Percentiles rank a stretch among this genome's conserved stretches.
Evolutionary conservation across 2,888 invertebrate genomes (phyloP).

Genomic region (Sphaerophoria rueppellii): DNA sequence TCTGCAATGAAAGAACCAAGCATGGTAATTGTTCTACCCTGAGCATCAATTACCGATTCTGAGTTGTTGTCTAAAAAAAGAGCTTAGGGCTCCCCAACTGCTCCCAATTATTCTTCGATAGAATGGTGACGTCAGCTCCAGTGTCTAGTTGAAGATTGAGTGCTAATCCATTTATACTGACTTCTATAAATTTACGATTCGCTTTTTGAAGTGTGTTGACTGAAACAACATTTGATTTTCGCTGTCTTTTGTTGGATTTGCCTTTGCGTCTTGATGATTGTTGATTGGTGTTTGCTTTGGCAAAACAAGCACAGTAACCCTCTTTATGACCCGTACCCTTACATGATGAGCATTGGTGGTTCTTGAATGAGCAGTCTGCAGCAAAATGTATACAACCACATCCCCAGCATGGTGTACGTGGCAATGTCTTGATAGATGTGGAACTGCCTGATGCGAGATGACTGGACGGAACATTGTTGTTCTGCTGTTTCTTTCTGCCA

Average conservation of each 20-base stretch:
- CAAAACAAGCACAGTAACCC: slow-evolving; percentile 58
- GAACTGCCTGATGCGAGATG: not conserved
- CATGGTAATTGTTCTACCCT: no score
- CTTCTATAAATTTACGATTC: slow-evolving; percentile 32
- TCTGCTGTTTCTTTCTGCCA: not conserved
- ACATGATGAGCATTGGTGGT: slow-evolving; percentile 9
- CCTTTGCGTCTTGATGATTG: slow-evolving; percentile 5
- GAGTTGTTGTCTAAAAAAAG: not conserved
- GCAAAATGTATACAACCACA: slow-evolving; percentile 33
- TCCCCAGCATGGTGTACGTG: no score
- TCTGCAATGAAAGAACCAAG: no score
- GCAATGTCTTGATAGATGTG: not conserved
- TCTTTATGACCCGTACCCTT: slow-evolving; percentile 81
- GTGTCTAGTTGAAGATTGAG: slow-evolving; percentile 43
- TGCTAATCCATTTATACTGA: slow-evolving; percentile 21
- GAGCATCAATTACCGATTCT: no score
- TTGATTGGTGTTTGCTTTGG: not conserved
- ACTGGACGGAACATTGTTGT: slow-evolving; percentile 4
- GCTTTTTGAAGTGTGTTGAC: slow-evolving; percentile 9
- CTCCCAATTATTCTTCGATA: slow-evolving; percentile 6
- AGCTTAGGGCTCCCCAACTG: slow-evolving; percentile 1
- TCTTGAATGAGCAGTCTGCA: slow-evolving; percentile 25
- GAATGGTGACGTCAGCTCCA: slow-evolving; percentile 50
- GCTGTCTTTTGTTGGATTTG: slow-evolving; percentile 24
- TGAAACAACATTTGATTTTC: slow-evolving; percentile 15